phyloP scores from a whole-genome alignment of 2,113 vertebrate species.

The Zosterops pallidus region DNA sequence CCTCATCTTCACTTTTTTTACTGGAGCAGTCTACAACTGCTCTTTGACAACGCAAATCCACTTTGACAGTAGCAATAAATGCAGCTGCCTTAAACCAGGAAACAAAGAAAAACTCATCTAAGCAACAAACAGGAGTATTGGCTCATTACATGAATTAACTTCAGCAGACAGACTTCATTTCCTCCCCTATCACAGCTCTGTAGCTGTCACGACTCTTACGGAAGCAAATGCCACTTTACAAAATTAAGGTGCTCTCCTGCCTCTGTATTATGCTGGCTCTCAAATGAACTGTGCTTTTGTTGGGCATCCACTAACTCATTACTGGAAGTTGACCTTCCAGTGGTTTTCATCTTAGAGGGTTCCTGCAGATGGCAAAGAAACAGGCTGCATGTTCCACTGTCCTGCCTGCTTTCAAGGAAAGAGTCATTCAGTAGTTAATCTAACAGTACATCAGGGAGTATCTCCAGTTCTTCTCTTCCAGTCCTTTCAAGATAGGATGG shows the following conservation, averaged over 20 bases:
- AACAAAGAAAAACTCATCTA: slow-evolving; percentile 36
- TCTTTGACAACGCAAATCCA: slow-evolving; percentile 35
- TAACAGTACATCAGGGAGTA: not conserved
- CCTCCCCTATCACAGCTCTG: not conserved
- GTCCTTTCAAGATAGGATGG: not conserved
- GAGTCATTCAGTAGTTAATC: slow-evolving; percentile 23
- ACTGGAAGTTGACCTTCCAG: slow-evolving; percentile 10
- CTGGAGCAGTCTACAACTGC: slow-evolving; percentile 30
- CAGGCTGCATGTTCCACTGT: not conserved
- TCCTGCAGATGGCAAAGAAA: slow-evolving; percentile 10
- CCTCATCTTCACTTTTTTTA: slow-evolving; percentile 35
- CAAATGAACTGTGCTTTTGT: slow-evolving; percentile 23
- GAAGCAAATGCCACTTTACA: slow-evolving; percentile 18
- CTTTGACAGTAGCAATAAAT: slow-evolving; percentile 54
- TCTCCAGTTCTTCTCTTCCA: not conserved
- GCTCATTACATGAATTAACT: slow-evolving; percentile 32
- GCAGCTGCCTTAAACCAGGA: slow-evolving; percentile 48
- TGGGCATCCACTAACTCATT: not conserved
- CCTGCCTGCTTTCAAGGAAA: not conserved
- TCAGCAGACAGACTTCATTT: slow-evolving; percentile 19
- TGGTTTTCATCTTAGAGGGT: not conserved
- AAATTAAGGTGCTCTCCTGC: slow-evolving; percentile 28
- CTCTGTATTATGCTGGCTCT: not conserved
- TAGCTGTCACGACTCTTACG: not conserved
- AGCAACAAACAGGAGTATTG: slow-evolving; percentile 22